Base-by-base conservation (phyloP, 1,140 invertebrate genomes). In the Drosophila nikananu region DNA sequence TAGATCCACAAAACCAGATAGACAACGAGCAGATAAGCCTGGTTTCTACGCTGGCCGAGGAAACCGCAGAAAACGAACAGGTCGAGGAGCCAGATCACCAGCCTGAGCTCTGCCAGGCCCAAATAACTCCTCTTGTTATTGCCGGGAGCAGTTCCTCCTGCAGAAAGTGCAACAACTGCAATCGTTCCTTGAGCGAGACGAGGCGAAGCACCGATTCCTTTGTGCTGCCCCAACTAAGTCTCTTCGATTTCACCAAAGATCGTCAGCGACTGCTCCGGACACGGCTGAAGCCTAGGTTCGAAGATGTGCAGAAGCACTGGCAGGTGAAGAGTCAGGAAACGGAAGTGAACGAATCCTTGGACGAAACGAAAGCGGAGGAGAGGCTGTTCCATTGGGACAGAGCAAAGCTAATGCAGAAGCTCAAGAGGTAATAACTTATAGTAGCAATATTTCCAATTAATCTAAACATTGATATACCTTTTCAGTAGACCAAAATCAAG, bases 11-110 rank as follows among this genome's bases (percentile, higher is more conserved):
- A 21, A 51, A 32, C n/a, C 54, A 73, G 6, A 66, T 90, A 25
- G 84, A 90, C 6, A 75, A 89, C 21, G 79, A 72, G 2, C 65
- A 67, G 13, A 65, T 87, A 1, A 90, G 84, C 27, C 44, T 87
- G 66, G 84, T 87, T n/a, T 89, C 81, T 21, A 87, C 77, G 25
- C 59, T 87, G 63, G 78, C 70, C 41, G 78, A 89, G 37, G 81
- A 77, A 42, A 51, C 80, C 23, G 51, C 19, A 9, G 21, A 39
- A n/a, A 46, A 27, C 3, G 21, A 30, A 5, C 35, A 27, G 21
- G 35, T 15, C 3, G 25, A 30, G 17, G 13, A 25, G 12, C 9
- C 7, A 8, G n/a, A 51, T 1, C 32, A 23, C 10, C 27, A 23
- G 2, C 23, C 63, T 1, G 76, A 83, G 10, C 12, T 41, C 19